phyloP scores from a whole-genome alignment of 1,140 invertebrate genomes.

The Apolygus lucorum region DNA sequence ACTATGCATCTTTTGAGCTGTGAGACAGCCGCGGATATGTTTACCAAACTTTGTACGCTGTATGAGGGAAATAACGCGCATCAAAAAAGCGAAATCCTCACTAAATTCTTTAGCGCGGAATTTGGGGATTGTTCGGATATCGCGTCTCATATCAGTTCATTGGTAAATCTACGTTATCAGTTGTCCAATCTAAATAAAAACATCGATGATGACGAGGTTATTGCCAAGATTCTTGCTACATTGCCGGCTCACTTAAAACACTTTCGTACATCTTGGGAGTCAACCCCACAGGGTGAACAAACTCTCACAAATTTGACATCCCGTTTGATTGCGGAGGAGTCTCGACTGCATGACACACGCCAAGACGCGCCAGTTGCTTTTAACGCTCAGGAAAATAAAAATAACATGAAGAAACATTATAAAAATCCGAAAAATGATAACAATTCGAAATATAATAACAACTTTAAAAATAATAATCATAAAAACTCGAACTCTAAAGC shows the following conservation, averaged over 20 bases:
- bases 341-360: background rate
- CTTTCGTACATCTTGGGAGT: background rate
- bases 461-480: background rate
- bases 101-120: background rate
- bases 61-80: background rate
- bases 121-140: background rate
- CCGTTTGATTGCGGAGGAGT: background rate
- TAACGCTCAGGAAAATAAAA: background rate
- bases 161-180: background rate
- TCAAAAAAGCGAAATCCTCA: background rate
- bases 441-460: background rate
- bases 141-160: background rate
- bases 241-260: background rate
- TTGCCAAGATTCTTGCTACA: background rate
- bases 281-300: background rate
- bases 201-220: background rate
- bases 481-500: no score
- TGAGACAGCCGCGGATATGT: background rate
- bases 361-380: background rate
- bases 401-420: background rate
- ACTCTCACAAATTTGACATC: background rate
- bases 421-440: background rate
- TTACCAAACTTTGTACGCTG: background rate
- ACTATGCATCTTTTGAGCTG: background rate
- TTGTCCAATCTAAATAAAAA: background rate